Evolutionary conservation across 2,888 invertebrate species (phyloP).

Genomic region (Chorisops tibialis): DNA sequence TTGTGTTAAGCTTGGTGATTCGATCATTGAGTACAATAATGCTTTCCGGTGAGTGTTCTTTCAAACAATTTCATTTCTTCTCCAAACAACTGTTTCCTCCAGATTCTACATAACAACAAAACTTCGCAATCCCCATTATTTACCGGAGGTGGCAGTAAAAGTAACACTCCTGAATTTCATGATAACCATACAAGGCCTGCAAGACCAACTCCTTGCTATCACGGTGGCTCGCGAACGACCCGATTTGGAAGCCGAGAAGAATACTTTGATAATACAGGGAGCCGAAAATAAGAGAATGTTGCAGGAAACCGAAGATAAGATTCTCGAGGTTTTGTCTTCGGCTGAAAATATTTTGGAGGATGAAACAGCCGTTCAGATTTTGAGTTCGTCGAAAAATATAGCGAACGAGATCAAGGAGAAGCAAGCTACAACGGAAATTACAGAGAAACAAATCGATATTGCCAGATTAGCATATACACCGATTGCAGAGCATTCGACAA

Average conservation of each 20-base stretch:
- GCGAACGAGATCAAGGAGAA: constrained; percentile 90
- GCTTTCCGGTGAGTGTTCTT: constrained; percentile 65
- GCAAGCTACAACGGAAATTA: constrained; percentile 83
- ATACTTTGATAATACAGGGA: constrained; percentile 80
- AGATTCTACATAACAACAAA: constrained; percentile 93
- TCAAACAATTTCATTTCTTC: background rate
- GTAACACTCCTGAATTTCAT: constrained; percentile 89
- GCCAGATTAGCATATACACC: constrained; percentile 84
- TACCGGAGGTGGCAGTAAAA: constrained; percentile 91
- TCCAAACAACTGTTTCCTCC: constrained; percentile 32
- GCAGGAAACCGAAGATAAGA: constrained; percentile 89
- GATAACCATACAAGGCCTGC: constrained; percentile 83
- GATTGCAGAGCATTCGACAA: constrained; percentile 84
- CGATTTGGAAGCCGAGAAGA: constrained; percentile 87
- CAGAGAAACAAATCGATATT: constrained; percentile 84
- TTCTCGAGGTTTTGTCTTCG: constrained; percentile 71
- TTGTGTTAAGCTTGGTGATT: constrained; percentile 88
- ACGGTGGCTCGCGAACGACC: constrained; percentile 90
- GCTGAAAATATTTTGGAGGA: constrained; percentile 84
- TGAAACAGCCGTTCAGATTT: constrained; percentile 82
- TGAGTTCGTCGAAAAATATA: constrained; percentile 85
- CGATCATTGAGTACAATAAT: constrained; percentile 81
- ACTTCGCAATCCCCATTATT: constrained; percentile 86
- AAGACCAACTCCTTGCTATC: constrained; percentile 85
- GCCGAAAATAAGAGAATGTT: constrained; percentile 78